phyloP scores from a whole-genome alignment of 2,113 vertebrate species.

The Lynx canadensis region DNA sequence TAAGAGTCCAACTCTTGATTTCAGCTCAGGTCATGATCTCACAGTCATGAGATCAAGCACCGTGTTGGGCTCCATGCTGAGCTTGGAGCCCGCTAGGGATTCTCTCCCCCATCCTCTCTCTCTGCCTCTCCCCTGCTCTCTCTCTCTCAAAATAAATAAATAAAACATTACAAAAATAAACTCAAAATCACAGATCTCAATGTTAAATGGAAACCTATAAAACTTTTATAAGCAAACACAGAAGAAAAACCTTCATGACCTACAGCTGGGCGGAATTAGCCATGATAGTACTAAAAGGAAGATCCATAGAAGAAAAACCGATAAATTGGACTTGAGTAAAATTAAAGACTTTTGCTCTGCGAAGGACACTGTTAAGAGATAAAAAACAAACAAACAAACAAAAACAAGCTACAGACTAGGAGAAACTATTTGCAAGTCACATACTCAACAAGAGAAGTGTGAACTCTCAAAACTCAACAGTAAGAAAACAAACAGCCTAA shows the following conservation, averaged over 20 bases:
- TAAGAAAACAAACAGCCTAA: not conserved
- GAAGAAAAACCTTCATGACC: not conserved
- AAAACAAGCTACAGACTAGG: not conserved
- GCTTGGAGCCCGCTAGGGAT: too few relatives aligned
- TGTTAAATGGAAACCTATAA: not conserved
- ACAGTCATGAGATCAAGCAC: too few relatives aligned
- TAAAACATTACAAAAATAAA: not conserved
- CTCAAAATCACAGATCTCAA: not conserved
- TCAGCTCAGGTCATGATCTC: too few relatives aligned
- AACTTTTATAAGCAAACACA: not conserved
- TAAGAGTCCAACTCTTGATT: too few relatives aligned
- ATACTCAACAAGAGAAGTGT: not conserved
- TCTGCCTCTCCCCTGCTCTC: too few relatives aligned
- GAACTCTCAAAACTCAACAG: slow-evolving; percentile 10
- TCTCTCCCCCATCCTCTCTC: too few relatives aligned
- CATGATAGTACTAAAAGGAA: not conserved
- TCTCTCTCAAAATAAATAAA: too few relatives aligned
- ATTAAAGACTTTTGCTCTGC: not conserved
- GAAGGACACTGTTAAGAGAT: not conserved
- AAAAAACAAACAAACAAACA: not conserved
- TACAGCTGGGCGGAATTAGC: not conserved
- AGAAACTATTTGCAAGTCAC: not conserved
- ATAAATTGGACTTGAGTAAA: not conserved
- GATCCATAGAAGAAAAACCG: not conserved
- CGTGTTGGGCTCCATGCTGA: too few relatives aligned